phyloP scores from a whole-genome alignment of 2,888 invertebrate species.

The Dynastes grantii region DNA sequence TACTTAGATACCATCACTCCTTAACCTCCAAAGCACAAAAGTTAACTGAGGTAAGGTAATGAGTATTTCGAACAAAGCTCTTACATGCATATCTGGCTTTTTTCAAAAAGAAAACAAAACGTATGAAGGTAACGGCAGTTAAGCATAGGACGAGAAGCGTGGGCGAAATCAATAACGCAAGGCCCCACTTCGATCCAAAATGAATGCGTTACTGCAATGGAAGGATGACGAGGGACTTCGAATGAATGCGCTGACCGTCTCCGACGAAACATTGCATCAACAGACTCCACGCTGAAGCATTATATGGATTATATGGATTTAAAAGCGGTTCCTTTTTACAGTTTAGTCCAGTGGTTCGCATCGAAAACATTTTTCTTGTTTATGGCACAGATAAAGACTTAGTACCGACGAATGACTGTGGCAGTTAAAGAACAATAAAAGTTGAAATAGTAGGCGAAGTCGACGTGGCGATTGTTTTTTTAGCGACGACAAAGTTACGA shows the following conservation, averaged over 20 bases:
- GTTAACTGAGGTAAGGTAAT: slow-evolving; percentile 9
- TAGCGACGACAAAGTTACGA: neutral
- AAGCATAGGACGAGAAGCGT: slow-evolving; percentile 1
- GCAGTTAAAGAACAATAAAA: slow-evolving; percentile 20
- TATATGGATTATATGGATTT: slow-evolving; percentile 38
- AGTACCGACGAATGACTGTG: slow-evolving; percentile 1
- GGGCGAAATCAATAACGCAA: slow-evolving; percentile 33
- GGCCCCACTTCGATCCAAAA: neutral
- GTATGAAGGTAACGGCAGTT: neutral
- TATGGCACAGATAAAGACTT: slow-evolving; percentile 30
- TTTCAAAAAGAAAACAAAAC: slow-evolving; percentile 4
- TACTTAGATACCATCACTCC: no score
- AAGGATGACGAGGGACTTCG: neutral
- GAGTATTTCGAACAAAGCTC: slow-evolving; percentile 5
- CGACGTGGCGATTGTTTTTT: slow-evolving; percentile 17
- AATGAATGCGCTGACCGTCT: slow-evolving; percentile 16
- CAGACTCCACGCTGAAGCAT: neutral
- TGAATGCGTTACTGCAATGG: neutral
- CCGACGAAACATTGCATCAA: neutral
- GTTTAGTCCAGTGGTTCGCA: slow-evolving; percentile 15
- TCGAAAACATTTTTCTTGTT: slow-evolving; percentile 22
- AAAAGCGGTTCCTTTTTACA: slow-evolving; percentile 6
- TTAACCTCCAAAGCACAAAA: neutral
- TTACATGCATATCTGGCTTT: neutral
- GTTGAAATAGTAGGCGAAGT: slow-evolving; percentile 21